A percentile compares a stretch with the other conserved stretches of the same genome.
These are phyloP conservation scores for Plecotus auritus DNA, from an alignment of 2,113 vertebrate genomes.

Conservation along the genomic window DNA sequence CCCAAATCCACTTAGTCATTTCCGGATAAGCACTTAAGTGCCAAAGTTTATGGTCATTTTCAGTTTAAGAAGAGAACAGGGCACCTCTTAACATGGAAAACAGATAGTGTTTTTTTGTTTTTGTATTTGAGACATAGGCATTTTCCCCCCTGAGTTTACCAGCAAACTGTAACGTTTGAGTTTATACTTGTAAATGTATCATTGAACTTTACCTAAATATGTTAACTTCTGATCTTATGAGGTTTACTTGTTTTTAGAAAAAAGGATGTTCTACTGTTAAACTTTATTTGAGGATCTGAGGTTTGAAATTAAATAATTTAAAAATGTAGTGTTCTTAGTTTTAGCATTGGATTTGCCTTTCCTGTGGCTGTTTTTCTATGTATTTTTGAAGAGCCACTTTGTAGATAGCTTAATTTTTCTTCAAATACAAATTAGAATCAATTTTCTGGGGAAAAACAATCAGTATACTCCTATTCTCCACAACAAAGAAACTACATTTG, in stretches of 20 bases:
- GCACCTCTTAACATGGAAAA: not conserved
- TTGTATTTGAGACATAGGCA: not conserved
- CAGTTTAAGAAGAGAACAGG: not conserved
- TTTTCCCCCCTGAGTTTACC: not conserved
- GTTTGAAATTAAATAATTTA: not conserved
- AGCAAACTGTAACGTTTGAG: not conserved
- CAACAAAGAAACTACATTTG: constrained; percentile 80
- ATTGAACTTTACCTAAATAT: not conserved
- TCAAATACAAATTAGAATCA: constrained; percentile 70
- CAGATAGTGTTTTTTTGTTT: not conserved
- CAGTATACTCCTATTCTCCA: constrained; percentile 64
- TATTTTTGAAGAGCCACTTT: constrained; percentile 44
- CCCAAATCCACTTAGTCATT: constrained; percentile 59
- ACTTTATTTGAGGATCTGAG: not conserved
- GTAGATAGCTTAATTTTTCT: constrained; percentile 67
- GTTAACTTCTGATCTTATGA: constrained; percentile 24
- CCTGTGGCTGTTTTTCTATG: not conserved
- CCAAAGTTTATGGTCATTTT: constrained; percentile 44
- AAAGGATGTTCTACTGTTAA: not conserved
- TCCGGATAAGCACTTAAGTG: constrained; percentile 49
- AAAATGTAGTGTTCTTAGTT: not conserved
- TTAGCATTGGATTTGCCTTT: not conserved
- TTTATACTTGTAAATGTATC: not conserved
- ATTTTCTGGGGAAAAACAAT: constrained; percentile 79
- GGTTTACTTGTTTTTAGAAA: not conserved